Conservation (phyloP, 2,888 invertebrate genomes). For the Eupithecia dodoneata region DNA sequence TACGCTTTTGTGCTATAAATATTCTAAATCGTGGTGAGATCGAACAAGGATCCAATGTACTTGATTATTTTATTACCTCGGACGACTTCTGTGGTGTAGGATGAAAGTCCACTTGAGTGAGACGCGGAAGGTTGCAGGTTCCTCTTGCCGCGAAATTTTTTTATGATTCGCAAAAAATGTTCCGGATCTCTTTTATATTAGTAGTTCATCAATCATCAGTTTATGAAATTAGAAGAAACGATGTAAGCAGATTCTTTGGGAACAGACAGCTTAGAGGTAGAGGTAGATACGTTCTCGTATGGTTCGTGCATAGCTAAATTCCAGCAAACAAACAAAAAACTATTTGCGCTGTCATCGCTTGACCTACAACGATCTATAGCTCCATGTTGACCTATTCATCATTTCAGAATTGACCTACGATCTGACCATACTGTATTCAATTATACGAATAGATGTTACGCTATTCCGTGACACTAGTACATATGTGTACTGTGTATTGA, state of each 20-base stretch:
- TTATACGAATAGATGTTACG: not conserved
- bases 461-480: not conserved
- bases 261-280: not conserved
- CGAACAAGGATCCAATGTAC: not conserved
- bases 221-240: not conserved
- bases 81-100: not conserved
- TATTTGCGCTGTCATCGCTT: not conserved
- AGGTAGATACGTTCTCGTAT: not conserved
- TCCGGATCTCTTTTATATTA: not conserved
- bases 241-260: not conserved
- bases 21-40: not conserved
- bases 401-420: not conserved
- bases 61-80: not conserved
- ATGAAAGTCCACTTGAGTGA: not conserved
- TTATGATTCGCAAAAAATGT: not conserved
- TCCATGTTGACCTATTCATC: not conserved
- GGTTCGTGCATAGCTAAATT: not conserved
- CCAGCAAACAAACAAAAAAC: not conserved
- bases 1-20: not conserved
- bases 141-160: not conserved
- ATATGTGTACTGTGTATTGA: conserved; percentile 12
- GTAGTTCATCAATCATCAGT: not conserved
- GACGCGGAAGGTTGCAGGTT: not conserved
- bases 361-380: not conserved
- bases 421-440: not conserved